phyloP scores from a whole-genome alignment of 2,113 vertebrate genomes.

The Nematolebias whitei region DNA sequence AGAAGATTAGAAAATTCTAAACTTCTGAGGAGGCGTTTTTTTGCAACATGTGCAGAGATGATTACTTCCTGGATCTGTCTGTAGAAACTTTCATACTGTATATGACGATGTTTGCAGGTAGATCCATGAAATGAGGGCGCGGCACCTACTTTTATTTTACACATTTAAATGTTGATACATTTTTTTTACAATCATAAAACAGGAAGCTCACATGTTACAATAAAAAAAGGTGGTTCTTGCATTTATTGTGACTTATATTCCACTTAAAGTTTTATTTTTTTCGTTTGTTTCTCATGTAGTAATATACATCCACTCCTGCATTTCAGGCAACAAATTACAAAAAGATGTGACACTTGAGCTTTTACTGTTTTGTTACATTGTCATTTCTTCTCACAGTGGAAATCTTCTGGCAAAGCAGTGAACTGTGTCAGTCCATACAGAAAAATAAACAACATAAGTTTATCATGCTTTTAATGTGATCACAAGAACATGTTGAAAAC shows the following conservation, averaged over 20 bases:
- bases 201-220: background rate
- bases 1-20: background rate
- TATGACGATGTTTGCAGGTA: constrained; percentile 25
- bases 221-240: background rate
- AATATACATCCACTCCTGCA: background rate
- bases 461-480: too few relatives aligned
- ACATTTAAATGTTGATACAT: constrained; percentile 9
- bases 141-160: too few relatives aligned
- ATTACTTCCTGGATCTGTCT: background rate
- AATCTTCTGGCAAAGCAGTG: too few relatives aligned
- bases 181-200: background rate
- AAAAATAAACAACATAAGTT: too few relatives aligned
- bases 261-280: background rate
- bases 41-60: background rate
- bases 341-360: too few relatives aligned
- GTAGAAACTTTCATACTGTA: background rate
- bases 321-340: background rate
- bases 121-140: constrained; percentile 15
- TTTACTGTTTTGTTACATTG: too few relatives aligned
- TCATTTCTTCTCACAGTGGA: too few relatives aligned
- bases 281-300: background rate
- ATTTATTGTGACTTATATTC: background rate
- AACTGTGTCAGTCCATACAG: too few relatives aligned
- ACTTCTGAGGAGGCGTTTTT: background rate
- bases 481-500: too few relatives aligned